Evolutionary conservation across 2,888 invertebrate genomes (phyloP).

Genomic region (Tipula unca): DNA sequence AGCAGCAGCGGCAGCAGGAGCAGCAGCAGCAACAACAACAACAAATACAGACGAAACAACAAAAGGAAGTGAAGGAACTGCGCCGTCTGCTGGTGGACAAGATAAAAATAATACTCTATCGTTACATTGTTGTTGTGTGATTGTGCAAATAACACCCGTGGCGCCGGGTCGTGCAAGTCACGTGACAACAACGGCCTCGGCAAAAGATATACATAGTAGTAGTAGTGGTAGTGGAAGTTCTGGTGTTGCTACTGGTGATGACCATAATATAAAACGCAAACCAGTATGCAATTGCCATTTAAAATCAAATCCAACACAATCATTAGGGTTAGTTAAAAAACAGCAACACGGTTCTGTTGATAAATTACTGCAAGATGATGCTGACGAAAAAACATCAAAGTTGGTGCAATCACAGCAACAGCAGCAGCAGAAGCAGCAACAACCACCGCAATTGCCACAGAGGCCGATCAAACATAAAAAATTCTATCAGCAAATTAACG

Average conservation of each 20-base stretch:
- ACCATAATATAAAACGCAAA: neutral
- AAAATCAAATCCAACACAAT: constrained; percentile 29
- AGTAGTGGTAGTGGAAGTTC: constrained; percentile 34
- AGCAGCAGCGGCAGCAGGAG: constrained; percentile 3
- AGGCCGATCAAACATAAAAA: constrained; percentile 34
- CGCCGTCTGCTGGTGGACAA: neutral
- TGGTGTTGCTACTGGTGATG: constrained; percentile 34
- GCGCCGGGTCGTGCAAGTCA: constrained; percentile 29
- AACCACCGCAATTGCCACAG: constrained; percentile 25
- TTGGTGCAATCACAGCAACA: constrained; percentile 28
- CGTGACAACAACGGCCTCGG: constrained; percentile 41
- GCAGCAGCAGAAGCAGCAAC: constrained; percentile 25
- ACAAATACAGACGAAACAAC: constrained; percentile 29
- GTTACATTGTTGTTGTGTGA: constrained; percentile 45
- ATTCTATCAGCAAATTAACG: constrained; percentile 42
- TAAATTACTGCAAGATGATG: constrained; percentile 35
- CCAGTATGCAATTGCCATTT: constrained; percentile 35
- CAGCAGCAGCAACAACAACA: neutral
- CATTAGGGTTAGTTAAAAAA: constrained; percentile 26
- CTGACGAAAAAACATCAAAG: constrained; percentile 16
- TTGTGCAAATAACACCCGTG: constrained; percentile 44
- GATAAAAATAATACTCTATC: constrained; percentile 40
- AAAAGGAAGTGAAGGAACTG: constrained; percentile 19
- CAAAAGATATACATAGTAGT: constrained; percentile 41
- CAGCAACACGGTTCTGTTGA: constrained; percentile 38